These are phyloP conservation scores for Fissipunctia ypsillon DNA, from an alignment of 2,888 invertebrate genomes.

Conservation along the genomic window DNA sequence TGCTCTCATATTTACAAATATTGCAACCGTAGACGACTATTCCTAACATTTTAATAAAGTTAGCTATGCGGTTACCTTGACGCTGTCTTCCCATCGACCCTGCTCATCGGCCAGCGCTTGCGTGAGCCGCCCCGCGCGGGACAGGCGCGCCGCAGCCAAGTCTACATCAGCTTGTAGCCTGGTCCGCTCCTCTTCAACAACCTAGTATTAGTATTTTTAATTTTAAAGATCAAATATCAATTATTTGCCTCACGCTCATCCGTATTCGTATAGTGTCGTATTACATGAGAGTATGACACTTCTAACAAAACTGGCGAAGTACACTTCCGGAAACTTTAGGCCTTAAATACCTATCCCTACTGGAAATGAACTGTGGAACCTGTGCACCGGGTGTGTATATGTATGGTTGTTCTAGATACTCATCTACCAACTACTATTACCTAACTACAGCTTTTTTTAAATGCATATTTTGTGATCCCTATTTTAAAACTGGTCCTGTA, in stretches of 20 bases:
- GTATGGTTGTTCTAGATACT: no score
- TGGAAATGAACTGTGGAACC: no score
- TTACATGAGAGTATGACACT: background rate
- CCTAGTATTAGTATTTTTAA: constrained; percentile 59
- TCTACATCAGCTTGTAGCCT: constrained; percentile 95
- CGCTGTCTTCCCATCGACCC: constrained; percentile 95
- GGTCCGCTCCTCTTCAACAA: constrained; percentile 93
- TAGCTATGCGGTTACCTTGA: constrained; percentile 82
- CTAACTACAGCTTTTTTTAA: no score
- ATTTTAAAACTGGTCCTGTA: no score
- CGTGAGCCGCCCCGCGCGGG: constrained; percentile 95
- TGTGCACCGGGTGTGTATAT: no score
- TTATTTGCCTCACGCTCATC: no score
- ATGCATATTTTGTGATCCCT: no score
- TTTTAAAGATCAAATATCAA: background rate
- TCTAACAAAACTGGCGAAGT: background rate
- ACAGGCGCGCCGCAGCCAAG: constrained; percentile 94
- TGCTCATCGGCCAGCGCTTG: constrained; percentile 97
- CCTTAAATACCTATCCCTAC: no score
- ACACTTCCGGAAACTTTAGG: background rate
- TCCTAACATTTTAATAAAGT: background rate
- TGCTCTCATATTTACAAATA: background rate
- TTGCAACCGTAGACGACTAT: background rate
- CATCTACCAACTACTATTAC: no score
- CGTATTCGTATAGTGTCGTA: no score